Evolutionary conservation across 1,140 invertebrate genomes (phyloP).

Genomic region (Drosophila fuyamai): DNA sequence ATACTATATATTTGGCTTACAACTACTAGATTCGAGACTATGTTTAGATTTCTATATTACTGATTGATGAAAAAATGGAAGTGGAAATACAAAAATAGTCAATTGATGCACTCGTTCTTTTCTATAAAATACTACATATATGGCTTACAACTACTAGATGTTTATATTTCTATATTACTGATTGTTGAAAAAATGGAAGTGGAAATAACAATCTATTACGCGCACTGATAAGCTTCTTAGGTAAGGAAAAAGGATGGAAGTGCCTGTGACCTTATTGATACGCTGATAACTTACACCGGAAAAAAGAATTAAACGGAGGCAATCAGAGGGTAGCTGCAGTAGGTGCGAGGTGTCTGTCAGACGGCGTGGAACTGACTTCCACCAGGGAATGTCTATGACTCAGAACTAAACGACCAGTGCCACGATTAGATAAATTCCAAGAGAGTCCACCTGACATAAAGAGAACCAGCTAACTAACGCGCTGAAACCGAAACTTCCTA

Average conservation of each 20-base stretch:
- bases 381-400: slow-evolving; percentile 17
- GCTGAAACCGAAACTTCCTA: not conserved
- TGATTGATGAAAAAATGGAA: too few species aligned
- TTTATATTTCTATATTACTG: too few species aligned
- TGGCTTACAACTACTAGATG: too few species aligned
- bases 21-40: too few species aligned
- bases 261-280: not conserved
- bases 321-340: not conserved
- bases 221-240: not conserved
- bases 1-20: not conserved
- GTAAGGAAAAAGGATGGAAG: not conserved
- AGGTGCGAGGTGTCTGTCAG: slow-evolving; percentile 10
- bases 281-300: slow-evolving; percentile 34
- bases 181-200: too few species aligned
- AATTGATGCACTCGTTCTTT: too few species aligned
- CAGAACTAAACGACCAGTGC: slow-evolving; percentile 20
- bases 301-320: slow-evolving; percentile 13
- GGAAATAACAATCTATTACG: too few species aligned
- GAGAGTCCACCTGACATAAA: slow-evolving; percentile 10
- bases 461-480: slow-evolving; percentile 6
- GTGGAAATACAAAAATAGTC: too few species aligned
- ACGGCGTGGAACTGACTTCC: slow-evolving; percentile 17
- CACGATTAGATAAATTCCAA: slow-evolving; percentile 43
- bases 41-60: too few species aligned
- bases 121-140: too few species aligned